Evolutionary conservation across 1,140 invertebrate species (phyloP), one percentile per base, ranked within the genome.

Genomic region (Bombus sylvicola): DNA sequence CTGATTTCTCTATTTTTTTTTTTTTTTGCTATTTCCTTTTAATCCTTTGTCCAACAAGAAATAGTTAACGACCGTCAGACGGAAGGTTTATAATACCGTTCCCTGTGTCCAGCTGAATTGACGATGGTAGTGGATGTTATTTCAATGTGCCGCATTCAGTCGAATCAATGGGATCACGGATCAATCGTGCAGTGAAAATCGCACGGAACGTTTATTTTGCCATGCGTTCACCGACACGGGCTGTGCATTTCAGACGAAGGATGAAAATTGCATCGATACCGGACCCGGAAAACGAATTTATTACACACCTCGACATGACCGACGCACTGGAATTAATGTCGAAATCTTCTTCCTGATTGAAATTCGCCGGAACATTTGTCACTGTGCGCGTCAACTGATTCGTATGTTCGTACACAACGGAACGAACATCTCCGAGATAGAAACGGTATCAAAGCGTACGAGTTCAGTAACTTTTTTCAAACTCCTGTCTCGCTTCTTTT

Each of bases 151-250:
- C 81, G 80, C 81, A 80, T 90, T 91, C 85, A 84, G 59, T 75
- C 47, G 83, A 85, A 89, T 88, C 81, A 81, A 77, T 85, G 73
- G 77, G 86, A 72, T 81, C 77, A 57, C 76, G 74, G 87, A 85
- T 89, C 89, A 91, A 90, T 91, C 84, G 81, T 37, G 69, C 79
- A 73, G 75, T 66, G 82, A 86, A 90, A 88, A 91, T 91, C 89
- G 73, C 66, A 79, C 76, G 72, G 75, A 31, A 34, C 75, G 77
- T 79, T 85, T 81, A 69, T 72, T 85, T 73, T 57, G 12, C 31
- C 41, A 43, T 66, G 69, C 31, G 31, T 53, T 62, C 75, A 73
- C 69, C 75, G 64, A 80, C 68, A 79, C 76, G 37, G 37, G 34
- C 47, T 13, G 37, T 39, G 47, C 62, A 18, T 76, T 47, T 13